phyloP scores from a whole-genome alignment of 1,140 invertebrate genomes.

The Panulirus ornatus region DNA sequence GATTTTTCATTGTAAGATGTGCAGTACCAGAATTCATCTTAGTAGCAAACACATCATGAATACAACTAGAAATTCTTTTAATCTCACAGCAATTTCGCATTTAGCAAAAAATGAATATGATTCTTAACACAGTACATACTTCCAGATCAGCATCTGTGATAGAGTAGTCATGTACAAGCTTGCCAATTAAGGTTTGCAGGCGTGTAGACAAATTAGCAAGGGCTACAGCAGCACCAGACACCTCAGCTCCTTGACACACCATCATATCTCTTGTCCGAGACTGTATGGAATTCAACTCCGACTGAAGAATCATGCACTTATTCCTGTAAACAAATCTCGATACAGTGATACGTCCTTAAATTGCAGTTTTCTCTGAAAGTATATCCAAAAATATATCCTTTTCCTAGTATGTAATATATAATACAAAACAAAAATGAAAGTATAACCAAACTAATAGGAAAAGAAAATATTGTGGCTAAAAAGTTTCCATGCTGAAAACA shows the following conservation, averaged over 20 bases:
- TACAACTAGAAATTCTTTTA: too few relatives aligned
- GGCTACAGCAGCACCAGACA: constrained; percentile 85
- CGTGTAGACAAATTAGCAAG: constrained; percentile 85
- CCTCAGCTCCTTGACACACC: constrained; percentile 84
- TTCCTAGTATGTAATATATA: too few relatives aligned
- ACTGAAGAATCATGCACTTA: constrained; percentile 84
- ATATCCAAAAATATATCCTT: too few relatives aligned
- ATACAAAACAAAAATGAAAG: too few relatives aligned
- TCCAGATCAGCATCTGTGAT: constrained; percentile 68
- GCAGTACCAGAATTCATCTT: not conserved
- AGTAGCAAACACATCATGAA: not conserved
- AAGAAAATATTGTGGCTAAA: too few relatives aligned
- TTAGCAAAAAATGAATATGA: too few relatives aligned
- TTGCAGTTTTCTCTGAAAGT: too few relatives aligned
- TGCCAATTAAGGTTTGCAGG: constrained; percentile 80
- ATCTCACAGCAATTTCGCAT: not conserved
- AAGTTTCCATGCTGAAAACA: too few relatives aligned
- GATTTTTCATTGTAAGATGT: not conserved
- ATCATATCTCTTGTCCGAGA: constrained; percentile 83
- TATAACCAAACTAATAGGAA: too few relatives aligned
- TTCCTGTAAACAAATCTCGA: constrained; percentile 79
- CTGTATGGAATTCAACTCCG: constrained; percentile 83
- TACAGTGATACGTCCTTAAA: not conserved
- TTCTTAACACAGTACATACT: constrained; percentile 39
- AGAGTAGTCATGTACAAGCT: constrained; percentile 72